phyloP scores from a whole-genome alignment of 2,797 vertebrate genomes.

The Mus minutoides region DNA sequence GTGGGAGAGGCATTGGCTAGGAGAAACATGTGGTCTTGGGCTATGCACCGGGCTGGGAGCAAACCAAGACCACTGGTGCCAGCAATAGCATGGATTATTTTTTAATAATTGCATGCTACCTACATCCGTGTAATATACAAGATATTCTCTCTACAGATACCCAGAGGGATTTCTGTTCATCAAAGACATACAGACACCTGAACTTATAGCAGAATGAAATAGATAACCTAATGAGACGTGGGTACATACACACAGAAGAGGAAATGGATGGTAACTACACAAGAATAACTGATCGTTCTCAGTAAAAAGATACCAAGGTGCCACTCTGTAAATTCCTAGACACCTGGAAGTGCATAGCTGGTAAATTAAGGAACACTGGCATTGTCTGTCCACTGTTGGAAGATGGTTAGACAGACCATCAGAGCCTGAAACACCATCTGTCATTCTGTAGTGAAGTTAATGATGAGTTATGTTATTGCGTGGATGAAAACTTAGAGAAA shows the following conservation, averaged over 20 bases:
- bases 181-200: neutral
- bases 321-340: neutral
- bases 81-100: no score
- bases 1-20: no score
- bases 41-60: no score
- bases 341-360: neutral
- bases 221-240: neutral
- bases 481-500: neutral
- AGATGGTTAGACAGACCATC: neutral
- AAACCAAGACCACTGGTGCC: no score
- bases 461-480: neutral
- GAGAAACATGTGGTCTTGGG: no score
- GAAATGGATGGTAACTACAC: neutral
- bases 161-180: neutral
- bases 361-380: neutral
- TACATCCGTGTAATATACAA: neutral
- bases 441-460: neutral
- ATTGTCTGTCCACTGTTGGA: neutral
- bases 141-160: neutral
- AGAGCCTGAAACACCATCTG: neutral
- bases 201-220: neutral
- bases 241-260: neutral
- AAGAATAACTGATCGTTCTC: neutral
- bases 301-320: neutral
- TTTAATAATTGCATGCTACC: no score